These are phyloP conservation scores for Pavo muticus DNA, from an alignment of 2,113 vertebrate genomes.

Conservation along the genomic window DNA sequence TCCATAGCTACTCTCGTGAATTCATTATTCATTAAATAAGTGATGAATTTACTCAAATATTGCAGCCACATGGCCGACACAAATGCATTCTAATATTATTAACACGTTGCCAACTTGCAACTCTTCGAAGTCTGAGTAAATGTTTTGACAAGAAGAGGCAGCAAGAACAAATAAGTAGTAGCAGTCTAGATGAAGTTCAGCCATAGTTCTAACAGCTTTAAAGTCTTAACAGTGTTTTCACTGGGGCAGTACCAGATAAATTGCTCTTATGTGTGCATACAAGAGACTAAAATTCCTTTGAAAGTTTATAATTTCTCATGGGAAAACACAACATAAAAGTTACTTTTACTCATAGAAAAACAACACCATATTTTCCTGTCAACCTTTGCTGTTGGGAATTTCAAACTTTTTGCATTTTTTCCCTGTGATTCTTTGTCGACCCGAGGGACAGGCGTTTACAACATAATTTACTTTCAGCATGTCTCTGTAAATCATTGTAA, in stretches of 20 bases:
- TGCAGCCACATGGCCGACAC: conserved; percentile 82
- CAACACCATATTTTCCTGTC: conserved; percentile 89
- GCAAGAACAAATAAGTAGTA: conserved; percentile 84
- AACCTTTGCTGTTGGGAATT: conserved; percentile 88
- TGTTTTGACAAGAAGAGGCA: conserved; percentile 86
- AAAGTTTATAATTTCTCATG: conserved; percentile 90
- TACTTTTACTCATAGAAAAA: conserved; percentile 87
- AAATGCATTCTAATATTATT: conserved; percentile 84
- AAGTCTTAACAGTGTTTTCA: conserved; percentile 84
- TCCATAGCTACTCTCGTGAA: conserved; percentile 76
- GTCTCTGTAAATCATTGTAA: conserved; percentile 89
- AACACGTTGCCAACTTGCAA: conserved; percentile 83
- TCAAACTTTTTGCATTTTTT: conserved; percentile 87
- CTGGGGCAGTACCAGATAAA: conserved; percentile 85
- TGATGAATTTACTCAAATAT: conserved; percentile 81
- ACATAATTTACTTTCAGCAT: conserved; percentile 88
- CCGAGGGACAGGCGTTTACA: conserved; percentile 85
- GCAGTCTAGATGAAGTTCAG: conserved; percentile 81
- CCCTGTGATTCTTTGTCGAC: conserved; percentile 84
- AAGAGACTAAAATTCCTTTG: conserved; percentile 86
- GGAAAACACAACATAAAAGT: conserved; percentile 86
- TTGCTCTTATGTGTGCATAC: conserved; percentile 84
- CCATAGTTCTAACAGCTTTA: conserved; percentile 82
- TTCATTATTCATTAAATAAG: conserved; percentile 83
- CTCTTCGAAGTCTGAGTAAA: conserved; percentile 81